A percentile compares a stretch with the other conserved stretches of the same genome.
These are phyloP conservation scores for Ormyrus labotus DNA, from an alignment of 2,888 invertebrate species.

Conservation along the genomic window DNA sequence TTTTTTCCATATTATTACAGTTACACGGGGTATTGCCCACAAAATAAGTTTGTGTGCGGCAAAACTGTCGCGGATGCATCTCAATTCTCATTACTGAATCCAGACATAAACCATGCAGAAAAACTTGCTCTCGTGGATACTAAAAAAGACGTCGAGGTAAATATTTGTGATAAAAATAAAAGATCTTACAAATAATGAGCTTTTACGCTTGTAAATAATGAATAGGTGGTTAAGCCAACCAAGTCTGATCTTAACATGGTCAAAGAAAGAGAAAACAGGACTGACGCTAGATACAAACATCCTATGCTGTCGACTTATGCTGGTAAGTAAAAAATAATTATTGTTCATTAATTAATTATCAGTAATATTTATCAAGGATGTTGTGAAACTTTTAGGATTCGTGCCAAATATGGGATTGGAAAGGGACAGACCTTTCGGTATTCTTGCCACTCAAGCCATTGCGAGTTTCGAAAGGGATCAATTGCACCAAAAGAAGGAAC, in stretches of 20 bases:
- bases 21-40: slow-evolving; percentile 87
- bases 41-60: slow-evolving; percentile 84
- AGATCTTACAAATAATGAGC: neutral
- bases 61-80: slow-evolving; percentile 86
- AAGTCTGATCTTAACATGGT: slow-evolving; percentile 82
- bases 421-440: slow-evolving; percentile 76
- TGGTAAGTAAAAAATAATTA: slow-evolving; percentile 73
- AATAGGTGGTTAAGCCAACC: slow-evolving; percentile 80
- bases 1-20: slow-evolving; percentile 73
- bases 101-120: slow-evolving; percentile 84
- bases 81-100: slow-evolving; percentile 83
- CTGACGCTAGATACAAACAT: slow-evolving; percentile 84
- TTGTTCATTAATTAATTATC: neutral
- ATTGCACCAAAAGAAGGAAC: slow-evolving; percentile 79
- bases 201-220: neutral
- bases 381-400: slow-evolving; percentile 77
- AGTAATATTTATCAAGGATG: neutral
- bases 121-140: slow-evolving; percentile 82
- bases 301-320: slow-evolving; percentile 87
- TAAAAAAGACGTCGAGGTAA: slow-evolving; percentile 81
- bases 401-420: slow-evolving; percentile 78
- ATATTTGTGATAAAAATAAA: slow-evolving; percentile 2
- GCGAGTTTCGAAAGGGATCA: slow-evolving; percentile 84
- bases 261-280: slow-evolving; percentile 80
- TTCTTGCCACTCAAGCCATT: slow-evolving; percentile 84